phyloP scores from a whole-genome alignment of 37 sponge, comb jelly and placozoan species.

The Bolinopsis microptera region DNA sequence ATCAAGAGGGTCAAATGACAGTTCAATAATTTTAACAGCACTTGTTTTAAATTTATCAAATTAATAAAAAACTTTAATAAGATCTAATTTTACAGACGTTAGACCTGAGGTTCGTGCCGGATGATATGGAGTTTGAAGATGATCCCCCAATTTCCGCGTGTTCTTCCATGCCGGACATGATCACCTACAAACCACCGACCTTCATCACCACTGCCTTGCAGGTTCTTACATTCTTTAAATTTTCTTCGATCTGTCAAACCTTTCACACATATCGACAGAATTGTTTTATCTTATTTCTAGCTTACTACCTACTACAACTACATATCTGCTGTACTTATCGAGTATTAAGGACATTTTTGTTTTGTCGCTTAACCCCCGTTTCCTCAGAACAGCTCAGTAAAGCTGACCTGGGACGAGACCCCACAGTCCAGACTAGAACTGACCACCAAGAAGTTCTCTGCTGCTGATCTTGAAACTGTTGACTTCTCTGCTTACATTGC shows the following conservation, averaged over 20 bases:
- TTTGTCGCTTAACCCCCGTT: not conserved
- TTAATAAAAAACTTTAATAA: not conserved
- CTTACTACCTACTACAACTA: too few species aligned
- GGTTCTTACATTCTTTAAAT: not conserved
- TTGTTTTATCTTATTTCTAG: too few species aligned
- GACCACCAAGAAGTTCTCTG: conserved; percentile 62
- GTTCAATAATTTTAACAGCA: too few species aligned
- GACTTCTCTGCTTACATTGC: conserved; percentile 57
- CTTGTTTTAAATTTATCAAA: too few species aligned
- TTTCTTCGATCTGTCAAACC: too few species aligned
- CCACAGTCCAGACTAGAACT: not conserved
- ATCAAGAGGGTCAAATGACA: too few species aligned
- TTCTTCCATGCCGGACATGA: conserved; percentile 44
- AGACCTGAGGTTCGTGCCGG: conserved; percentile 46
- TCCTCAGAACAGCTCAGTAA: conserved; percentile 53
- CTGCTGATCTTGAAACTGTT: conserved; percentile 33
- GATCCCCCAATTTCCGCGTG: conserved; percentile 47
- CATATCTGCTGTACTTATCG: too few species aligned
- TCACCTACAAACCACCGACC: conserved; percentile 42
- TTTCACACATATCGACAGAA: too few species aligned
- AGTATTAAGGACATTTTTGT: not conserved
- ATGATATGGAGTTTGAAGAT: conserved; percentile 59
- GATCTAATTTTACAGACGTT: not conserved
- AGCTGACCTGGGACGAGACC: conserved; percentile 58
- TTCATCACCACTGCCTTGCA: conserved; percentile 51